phyloP scores from a whole-genome alignment of 2,888 invertebrate species.

The Adineta ricciae region DNA sequence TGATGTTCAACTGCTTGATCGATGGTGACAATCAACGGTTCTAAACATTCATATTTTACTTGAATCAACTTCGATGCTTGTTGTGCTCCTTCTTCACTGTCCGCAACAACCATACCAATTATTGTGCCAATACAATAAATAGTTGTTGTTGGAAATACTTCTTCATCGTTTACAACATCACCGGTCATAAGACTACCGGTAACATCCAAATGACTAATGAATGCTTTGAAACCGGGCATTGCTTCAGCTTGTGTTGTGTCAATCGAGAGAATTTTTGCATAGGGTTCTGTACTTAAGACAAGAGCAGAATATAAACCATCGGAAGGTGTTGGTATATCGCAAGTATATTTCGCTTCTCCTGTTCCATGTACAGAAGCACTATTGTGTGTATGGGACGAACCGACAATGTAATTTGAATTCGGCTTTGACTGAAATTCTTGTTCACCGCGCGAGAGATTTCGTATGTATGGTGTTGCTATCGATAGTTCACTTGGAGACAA shows the following conservation, averaged over 20 bases:
- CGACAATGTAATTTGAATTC: slow-evolving; percentile 58
- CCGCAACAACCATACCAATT: slow-evolving; percentile 45
- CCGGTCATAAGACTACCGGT: slow-evolving; percentile 55
- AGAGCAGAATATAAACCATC: slow-evolving; percentile 67
- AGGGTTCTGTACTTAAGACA: slow-evolving; percentile 67
- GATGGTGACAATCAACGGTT: slow-evolving; percentile 36
- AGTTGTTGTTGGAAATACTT: slow-evolving; percentile 66
- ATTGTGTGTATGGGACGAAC: slow-evolving; percentile 67
- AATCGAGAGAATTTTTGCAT: slow-evolving; percentile 66
- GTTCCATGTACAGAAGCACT: slow-evolving; percentile 78
- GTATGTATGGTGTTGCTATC: background rate
- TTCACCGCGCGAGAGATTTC: background rate
- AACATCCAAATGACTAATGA: slow-evolving; percentile 69
- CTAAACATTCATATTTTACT: slow-evolving; percentile 38
- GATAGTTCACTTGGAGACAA: background rate
- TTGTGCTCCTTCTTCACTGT: slow-evolving; percentile 36
- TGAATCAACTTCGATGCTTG: slow-evolving; percentile 37
- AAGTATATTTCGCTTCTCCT: slow-evolving; percentile 78
- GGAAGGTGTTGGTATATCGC: slow-evolving; percentile 55
- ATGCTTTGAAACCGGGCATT: slow-evolving; percentile 67
- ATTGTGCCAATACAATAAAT: slow-evolving; percentile 58
- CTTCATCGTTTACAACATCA: slow-evolving; percentile 68
- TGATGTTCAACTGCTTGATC: slow-evolving; percentile 40
- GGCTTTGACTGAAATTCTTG: slow-evolving; percentile 40
- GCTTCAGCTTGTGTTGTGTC: slow-evolving; percentile 66